Conservation (phyloP, 30 jellyfish, hydroid and myxozoan genomes). For the Aurelia sp. region DNA sequence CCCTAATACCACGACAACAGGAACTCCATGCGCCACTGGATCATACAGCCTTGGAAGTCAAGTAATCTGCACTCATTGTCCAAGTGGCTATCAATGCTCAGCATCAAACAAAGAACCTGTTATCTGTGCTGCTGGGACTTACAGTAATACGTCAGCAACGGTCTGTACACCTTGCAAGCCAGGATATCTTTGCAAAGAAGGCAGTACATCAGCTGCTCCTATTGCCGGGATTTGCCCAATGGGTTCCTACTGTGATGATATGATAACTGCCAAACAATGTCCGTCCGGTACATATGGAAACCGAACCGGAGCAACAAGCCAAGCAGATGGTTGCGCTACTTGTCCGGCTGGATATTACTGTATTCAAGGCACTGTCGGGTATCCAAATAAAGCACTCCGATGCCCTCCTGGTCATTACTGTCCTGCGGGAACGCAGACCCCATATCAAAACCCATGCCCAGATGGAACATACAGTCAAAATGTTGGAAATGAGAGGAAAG, state of each 20-base stretch:
- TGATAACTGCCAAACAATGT: slow-evolving; percentile 61
- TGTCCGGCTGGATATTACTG: slow-evolving; percentile 99
- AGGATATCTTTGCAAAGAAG: slow-evolving; percentile 92
- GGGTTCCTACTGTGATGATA: slow-evolving; percentile 93
- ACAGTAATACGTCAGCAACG: slow-evolving; percentile 79
- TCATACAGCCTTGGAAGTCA: slow-evolving; percentile 86
- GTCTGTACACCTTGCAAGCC: slow-evolving; percentile 76
- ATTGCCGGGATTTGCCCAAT: slow-evolving; percentile 80
- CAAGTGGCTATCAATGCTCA: slow-evolving; percentile 88
- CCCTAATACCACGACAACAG: slow-evolving; percentile 85
- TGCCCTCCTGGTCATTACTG: slow-evolving; percentile 99
- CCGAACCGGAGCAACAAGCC: slow-evolving; percentile 87
- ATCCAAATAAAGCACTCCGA: slow-evolving; percentile 71
- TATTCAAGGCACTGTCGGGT: slow-evolving; percentile 88
- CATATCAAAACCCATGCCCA: slow-evolving; percentile 84
- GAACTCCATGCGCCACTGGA: slow-evolving; percentile 79
- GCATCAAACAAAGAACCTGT: slow-evolving; percentile 69
- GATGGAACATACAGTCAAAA: slow-evolving; percentile 79
- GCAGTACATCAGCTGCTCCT: slow-evolving; percentile 88
- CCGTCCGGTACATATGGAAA: slow-evolving; percentile 98
- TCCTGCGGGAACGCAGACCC: slow-evolving; percentile 78
- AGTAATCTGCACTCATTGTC: slow-evolving; percentile 82
- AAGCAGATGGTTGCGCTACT: slow-evolving; percentile 83
- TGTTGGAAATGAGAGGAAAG: slow-evolving; percentile 81
- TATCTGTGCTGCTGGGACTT: slow-evolving; percentile 87